Conservation (phyloP, 1,140 invertebrate genomes). For the Eubasilissa regina region DNA sequence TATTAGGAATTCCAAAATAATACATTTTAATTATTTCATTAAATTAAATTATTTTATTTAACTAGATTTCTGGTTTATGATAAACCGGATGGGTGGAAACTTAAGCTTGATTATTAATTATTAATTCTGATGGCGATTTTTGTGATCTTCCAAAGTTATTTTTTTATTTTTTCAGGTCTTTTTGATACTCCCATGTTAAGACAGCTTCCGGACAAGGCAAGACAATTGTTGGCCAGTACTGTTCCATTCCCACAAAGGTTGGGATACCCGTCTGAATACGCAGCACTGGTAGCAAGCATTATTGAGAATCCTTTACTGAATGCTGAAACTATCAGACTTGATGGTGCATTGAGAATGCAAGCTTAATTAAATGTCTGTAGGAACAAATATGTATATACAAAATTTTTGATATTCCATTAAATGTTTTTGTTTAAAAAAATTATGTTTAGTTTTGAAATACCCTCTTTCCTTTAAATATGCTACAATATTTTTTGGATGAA, state of each 20-base stretch:
- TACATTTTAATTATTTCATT: no score
- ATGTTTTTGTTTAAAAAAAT: no score
- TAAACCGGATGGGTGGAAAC: no score
- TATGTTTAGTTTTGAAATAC: no score
- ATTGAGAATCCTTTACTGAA: constrained; percentile 95
- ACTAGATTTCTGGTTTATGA: no score
- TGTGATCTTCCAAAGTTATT: neutral
- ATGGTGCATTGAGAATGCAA: constrained; percentile 90
- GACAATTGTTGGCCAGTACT: constrained; percentile 82
- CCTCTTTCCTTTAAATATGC: no score
- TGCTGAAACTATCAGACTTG: constrained; percentile 94
- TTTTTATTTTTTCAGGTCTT: constrained; percentile 76
- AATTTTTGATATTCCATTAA: no score
- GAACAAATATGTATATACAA: no score
- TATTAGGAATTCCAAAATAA: no score
- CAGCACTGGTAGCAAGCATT: constrained; percentile 88
- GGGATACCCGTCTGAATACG: constrained; percentile 93
- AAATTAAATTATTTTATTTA: no score
- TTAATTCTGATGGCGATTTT: neutral
- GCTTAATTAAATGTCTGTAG: constrained; percentile 28
- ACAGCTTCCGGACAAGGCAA: constrained; percentile 88
- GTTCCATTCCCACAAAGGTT: constrained; percentile 93
- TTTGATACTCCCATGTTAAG: constrained; percentile 92
- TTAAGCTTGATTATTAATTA: neutral
- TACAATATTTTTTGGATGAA: no score